Base-by-base conservation (phyloP, 2,888 invertebrate species). In the Stenchaetothrips biformis region DNA sequence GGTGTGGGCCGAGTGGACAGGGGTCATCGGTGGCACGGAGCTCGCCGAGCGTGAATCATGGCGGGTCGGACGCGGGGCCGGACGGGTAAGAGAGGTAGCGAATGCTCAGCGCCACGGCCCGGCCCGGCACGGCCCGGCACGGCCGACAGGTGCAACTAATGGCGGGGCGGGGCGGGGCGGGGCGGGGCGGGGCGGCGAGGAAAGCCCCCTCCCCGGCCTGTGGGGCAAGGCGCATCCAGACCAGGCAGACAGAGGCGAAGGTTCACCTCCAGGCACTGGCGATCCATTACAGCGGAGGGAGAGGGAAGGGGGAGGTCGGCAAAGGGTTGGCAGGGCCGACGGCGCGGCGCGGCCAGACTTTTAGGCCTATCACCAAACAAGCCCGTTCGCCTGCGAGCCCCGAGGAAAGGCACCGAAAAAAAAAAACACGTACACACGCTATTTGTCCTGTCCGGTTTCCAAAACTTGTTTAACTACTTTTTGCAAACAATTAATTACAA, bases 91-190 rank as follows among this genome's bases (percentile, higher is more conserved):
- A 74, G 67, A 21, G 67, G 67, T 74, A 74, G 67, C 67, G 67
- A 74, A 74, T 74, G 67, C 67, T 74, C 67, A 11, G 67, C 67
- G 25, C 67, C 67, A 74, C 67, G 25, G 59, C 37, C 37, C 37
- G 18, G 67, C n/a, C n/a, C n/a, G n/a, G n/a, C n/a, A n/a, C n/a
- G n/a, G n/a, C n/a, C n/a, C 67, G 25, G 59, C 37, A 1, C 37
- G 18, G 67, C 25, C 67, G 67, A 74, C 67, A 74, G 67, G 67
- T 74, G 67, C 67, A 74, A 74, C 67, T 74, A 74, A 74, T 74
- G 67, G 67, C 67, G 21, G 21, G 4, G 67, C n/a, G 62, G 16
- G 62, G 67, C 21, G 67, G 7, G 21, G 67, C 67, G 67, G 7
- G 67, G 67, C 21, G 67, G 21, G 62, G n/a, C 62, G 62, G 62